Base-by-base conservation (phyloP, 1,140 invertebrate species). In the Hypothenemus hampei region DNA sequence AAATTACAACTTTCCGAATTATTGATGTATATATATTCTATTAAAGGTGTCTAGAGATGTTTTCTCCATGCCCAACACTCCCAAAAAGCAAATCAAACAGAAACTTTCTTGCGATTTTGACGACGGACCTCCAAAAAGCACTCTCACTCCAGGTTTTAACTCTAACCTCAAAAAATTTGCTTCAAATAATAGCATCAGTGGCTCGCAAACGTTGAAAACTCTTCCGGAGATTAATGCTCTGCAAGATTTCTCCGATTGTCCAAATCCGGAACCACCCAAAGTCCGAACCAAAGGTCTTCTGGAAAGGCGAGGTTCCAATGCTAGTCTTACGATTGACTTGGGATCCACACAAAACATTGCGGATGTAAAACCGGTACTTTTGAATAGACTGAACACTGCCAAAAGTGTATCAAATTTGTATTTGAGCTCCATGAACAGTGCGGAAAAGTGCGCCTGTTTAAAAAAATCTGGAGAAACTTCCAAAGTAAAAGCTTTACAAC, bases 231-330 rank as follows among this genome's bases (percentile, higher is more conserved):
- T 81, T 3, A 78, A 82, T 36, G 80, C 81, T 0, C 72, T 82
- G 16, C 79, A 81, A 54, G 81, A 83, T 67, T 83, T 83, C 59
- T 75, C 69, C 15, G 71, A 72, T 45, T 57, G 65, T 44, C 63
- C 68, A 13, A 68, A 50, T 19, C 43, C 65, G n/a, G 62, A 88
- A 84, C 69, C 70, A 0, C 65, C 65, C 44, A 69, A 61, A 62
- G 67, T 71, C 20, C 70, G 64, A 63, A 67, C 67, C 22, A 89
- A 87, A 60, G 83, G 84, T 31, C 67, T 88, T 1, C 68, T 89
- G 7, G 85, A 91, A 71, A 76, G 88, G 11, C 77, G 88, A 35
- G 89, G 89, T 47, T 93, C 90, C 7, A 93, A 89, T 69, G 90
- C 90, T 4, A 91, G 86, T 43, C 74, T 94, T 0, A 93, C 90